These are phyloP conservation scores for Melinaea menophilus DNA, from an alignment of 2,888 invertebrate genomes.

Conservation along the genomic window DNA sequence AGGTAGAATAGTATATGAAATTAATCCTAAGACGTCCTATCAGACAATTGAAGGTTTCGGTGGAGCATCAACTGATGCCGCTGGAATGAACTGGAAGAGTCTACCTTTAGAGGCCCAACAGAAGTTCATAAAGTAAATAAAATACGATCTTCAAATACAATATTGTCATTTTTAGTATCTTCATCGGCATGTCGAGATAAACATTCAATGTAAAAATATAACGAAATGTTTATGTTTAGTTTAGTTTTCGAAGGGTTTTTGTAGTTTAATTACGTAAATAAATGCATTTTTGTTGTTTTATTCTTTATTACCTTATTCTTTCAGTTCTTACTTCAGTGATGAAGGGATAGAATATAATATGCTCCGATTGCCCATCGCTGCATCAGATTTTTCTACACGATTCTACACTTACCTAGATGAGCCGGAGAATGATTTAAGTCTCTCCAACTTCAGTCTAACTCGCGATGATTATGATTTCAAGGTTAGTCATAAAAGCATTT, in stretches of 20 bases:
- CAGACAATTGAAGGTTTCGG: slow-evolving; percentile 88
- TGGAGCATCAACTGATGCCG: slow-evolving; percentile 85
- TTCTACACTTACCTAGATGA: not conserved
- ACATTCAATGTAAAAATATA: not conserved
- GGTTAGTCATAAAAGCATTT: not conserved
- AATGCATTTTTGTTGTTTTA: too few species aligned
- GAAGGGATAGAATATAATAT: slow-evolving; percentile 69
- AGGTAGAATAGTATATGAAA: too few species aligned
- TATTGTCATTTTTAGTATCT: not conserved
- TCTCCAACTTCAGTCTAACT: not conserved
- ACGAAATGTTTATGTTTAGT: not conserved
- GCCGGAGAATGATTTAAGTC: not conserved
- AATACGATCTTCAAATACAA: not conserved
- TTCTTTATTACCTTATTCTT: not conserved
- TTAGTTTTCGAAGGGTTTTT: not conserved
- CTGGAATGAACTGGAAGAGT: slow-evolving; percentile 80
- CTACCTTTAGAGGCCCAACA: slow-evolving; percentile 62
- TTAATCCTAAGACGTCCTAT: slow-evolving; percentile 40
- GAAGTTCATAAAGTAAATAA: slow-evolving; percentile 31
- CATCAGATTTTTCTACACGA: not conserved
- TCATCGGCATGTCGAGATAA: not conserved
- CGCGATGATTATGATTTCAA: not conserved
- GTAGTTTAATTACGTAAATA: too few species aligned
- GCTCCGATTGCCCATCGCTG: not conserved
- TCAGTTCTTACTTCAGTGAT: slow-evolving; percentile 39